These are phyloP conservation scores for Tryphoninae sp. DNA, from an alignment of 2,888 invertebrate genomes.

Conservation along the genomic window DNA sequence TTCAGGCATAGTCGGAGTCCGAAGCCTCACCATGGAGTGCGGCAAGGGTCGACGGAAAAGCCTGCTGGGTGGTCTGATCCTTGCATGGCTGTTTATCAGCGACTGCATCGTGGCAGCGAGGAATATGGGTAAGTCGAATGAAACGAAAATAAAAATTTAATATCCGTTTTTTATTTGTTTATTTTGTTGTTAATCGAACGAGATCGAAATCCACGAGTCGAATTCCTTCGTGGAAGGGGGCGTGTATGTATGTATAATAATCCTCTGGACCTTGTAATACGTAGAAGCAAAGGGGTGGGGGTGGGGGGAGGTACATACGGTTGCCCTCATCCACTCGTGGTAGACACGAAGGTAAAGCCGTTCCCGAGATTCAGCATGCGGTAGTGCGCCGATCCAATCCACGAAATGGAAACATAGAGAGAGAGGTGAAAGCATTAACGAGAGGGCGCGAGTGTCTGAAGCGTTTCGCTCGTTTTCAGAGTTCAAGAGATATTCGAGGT, in stretches of 20 bases:
- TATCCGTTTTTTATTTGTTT: background rate
- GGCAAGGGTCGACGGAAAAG: constrained; percentile 80
- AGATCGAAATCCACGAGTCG: too few species aligned
- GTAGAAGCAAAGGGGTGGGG: too few species aligned
- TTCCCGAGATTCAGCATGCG: constrained; percentile 15
- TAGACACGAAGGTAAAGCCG: constrained; percentile 31
- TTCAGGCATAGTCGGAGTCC: constrained; percentile 79
- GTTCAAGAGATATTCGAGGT: constrained; percentile 65
- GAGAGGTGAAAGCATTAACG: constrained; percentile 70
- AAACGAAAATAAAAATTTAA: background rate
- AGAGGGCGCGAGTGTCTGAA: constrained; percentile 70
- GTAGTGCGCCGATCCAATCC: constrained; percentile 2
- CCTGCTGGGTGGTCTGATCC: constrained; percentile 77
- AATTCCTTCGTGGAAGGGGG: too few species aligned
- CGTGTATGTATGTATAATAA: too few species aligned
- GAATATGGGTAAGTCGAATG: constrained; percentile 77
- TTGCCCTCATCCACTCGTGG: background rate
- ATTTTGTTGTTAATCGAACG: background rate
- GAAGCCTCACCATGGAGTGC: constrained; percentile 79
- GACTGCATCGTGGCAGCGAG: constrained; percentile 77
- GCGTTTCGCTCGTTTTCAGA: constrained; percentile 62
- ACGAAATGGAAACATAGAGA: constrained; percentile 41
- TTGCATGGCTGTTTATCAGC: constrained; percentile 78
- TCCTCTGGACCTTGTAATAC: too few species aligned
- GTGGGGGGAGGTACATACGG: background rate